Evolutionary conservation across 2,797 vertebrate genomes (phyloP).

Genomic region (Myotis pilosus): DNA sequence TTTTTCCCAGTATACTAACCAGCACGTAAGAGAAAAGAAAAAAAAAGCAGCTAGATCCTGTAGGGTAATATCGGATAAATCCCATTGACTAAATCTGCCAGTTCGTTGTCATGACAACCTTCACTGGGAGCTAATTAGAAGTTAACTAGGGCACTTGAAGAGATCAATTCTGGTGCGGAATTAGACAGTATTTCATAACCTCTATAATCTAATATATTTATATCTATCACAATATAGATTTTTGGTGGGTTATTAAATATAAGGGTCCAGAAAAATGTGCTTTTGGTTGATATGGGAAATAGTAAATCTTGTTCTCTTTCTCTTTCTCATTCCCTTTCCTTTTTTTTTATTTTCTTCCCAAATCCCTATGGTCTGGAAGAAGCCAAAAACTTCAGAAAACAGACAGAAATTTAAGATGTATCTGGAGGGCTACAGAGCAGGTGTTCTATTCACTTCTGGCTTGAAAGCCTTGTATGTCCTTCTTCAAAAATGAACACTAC

Average conservation of each 20-base stretch:
- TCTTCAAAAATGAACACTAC: not conserved
- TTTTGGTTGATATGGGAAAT: not conserved
- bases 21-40: not conserved
- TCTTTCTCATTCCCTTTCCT: not conserved
- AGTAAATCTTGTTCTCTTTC: not conserved
- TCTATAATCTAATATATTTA: slow-evolving; percentile 49
- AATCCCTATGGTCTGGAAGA: not conserved
- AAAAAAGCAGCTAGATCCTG: not conserved
- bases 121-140: slow-evolving; percentile 66
- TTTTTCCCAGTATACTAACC: not conserved
- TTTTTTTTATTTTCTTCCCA: not conserved
- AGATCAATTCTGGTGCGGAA: slow-evolving; percentile 44
- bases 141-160: slow-evolving; percentile 65
- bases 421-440: not conserved
- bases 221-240: slow-evolving; percentile 31
- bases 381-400: slow-evolving; percentile 50
- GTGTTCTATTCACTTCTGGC: slow-evolving; percentile 22
- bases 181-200: slow-evolving; percentile 40
- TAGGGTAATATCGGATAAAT: slow-evolving; percentile 43
- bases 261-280: not conserved
- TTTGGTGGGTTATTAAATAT: slow-evolving; percentile 29
- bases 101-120: slow-evolving; percentile 62
- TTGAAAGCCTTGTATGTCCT: not conserved
- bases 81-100: slow-evolving; percentile 54
- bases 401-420: slow-evolving; percentile 45